Conservation (phyloP, 2,888 invertebrate genomes). For the Archips crataeganus region DNA sequence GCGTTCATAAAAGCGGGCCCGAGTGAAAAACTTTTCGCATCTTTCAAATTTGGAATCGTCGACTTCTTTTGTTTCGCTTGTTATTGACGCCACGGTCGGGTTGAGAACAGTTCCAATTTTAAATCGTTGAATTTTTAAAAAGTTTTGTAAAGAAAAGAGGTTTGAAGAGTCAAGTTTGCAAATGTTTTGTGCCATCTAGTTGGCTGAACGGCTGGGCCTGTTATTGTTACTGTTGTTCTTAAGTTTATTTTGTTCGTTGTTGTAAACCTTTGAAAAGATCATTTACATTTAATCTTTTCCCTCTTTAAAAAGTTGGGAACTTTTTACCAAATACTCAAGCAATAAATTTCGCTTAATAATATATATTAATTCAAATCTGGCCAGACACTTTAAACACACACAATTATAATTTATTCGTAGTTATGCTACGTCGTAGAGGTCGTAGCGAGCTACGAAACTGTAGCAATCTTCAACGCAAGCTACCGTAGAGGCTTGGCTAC, state of each 20-base stretch:
- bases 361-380: too few relatives aligned
- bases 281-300: background rate
- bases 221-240: constrained; percentile 23
- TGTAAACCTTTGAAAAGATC: constrained; percentile 8
- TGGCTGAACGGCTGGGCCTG: constrained; percentile 3
- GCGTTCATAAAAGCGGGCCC: constrained; percentile 61
- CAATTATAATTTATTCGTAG: too few relatives aligned
- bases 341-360: background rate
- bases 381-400: too few relatives aligned
- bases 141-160: constrained; percentile 13
- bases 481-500: too few relatives aligned
- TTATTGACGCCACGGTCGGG: constrained; percentile 34
- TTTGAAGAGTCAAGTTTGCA: constrained; percentile 1
- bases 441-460: too few relatives aligned
- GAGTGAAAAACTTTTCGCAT: constrained; percentile 68
- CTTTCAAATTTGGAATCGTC: constrained; percentile 59
- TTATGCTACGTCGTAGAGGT: too few relatives aligned
- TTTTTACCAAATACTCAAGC: background rate
- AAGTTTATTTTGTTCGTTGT: constrained; percentile 4
- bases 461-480: too few relatives aligned
- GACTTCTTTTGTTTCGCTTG: constrained; percentile 39
- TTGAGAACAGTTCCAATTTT: constrained; percentile 24
- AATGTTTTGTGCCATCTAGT: constrained; percentile 17
- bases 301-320: background rate
- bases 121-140: constrained; percentile 16